phyloP scores from a whole-genome alignment of 1,140 invertebrate genomes.

The Pseudachorutes palmiensis region DNA sequence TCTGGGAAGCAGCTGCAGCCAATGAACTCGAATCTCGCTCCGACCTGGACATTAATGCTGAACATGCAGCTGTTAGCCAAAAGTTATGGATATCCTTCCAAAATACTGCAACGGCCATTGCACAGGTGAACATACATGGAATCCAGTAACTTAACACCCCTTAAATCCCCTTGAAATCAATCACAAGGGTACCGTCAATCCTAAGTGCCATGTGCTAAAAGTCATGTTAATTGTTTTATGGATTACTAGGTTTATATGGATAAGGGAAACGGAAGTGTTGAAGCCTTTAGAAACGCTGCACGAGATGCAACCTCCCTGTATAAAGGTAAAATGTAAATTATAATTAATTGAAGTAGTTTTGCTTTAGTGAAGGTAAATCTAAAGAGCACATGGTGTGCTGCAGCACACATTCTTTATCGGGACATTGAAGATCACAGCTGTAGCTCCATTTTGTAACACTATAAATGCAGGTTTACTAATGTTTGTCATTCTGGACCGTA shows the following conservation, averaged over 20 bases:
- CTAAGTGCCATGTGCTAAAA: no score
- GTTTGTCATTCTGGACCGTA: neutral
- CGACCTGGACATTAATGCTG: slow-evolving; percentile 2
- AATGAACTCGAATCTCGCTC: neutral
- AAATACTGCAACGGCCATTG: slow-evolving; percentile 23
- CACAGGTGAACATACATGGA: slow-evolving; percentile 18
- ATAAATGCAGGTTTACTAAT: no score
- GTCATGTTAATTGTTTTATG: no score
- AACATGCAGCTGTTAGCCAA: neutral
- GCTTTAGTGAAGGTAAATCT: no score
- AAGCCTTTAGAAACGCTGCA: slow-evolving; percentile 20
- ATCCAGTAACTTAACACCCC: no score
- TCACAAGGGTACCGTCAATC: no score
- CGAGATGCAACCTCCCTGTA: slow-evolving; percentile 20
- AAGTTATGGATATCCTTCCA: slow-evolving; percentile 22
- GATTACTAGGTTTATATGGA: slow-evolving; percentile 24
- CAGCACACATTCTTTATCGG: no score
- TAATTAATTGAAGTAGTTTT: neutral
- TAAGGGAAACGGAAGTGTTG: slow-evolving; percentile 8
- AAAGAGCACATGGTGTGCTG: no score
- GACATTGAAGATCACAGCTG: no score
- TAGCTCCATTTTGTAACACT: no score
- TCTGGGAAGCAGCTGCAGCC: slow-evolving; percentile 1
- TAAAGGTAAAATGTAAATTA: slow-evolving; percentile 17
- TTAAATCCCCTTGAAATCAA: no score